A percentile compares a stretch with the other conserved stretches of the same genome.
Conservation (phyloP, 2,113 vertebrate species). For the Danionella cerebrum region DNA sequence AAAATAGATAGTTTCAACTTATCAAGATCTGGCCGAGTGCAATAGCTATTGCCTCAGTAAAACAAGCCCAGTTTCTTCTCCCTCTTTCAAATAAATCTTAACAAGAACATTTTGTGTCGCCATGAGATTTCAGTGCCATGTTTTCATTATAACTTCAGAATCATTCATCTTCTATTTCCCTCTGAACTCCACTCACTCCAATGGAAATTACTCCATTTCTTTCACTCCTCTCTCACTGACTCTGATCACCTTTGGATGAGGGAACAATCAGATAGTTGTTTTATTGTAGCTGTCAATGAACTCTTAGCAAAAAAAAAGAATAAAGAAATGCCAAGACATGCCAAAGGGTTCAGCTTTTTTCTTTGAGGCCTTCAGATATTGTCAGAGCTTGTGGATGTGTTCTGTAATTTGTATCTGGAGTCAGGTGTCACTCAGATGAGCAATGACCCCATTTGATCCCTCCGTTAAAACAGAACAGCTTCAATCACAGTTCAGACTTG, state of each 20-base stretch:
- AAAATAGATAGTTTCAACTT: conserved; percentile 26
- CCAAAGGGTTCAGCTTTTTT: conserved; percentile 35
- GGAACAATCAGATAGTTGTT: conserved; percentile 45
- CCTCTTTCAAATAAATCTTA: conserved; percentile 30
- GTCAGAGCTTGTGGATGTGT: conserved; percentile 47
- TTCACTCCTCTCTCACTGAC: conserved; percentile 16
- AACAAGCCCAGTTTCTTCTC: conserved; percentile 26
- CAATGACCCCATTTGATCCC: conserved; percentile 53
- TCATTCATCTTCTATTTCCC: neutral
- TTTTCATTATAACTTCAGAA: conserved; percentile 22
- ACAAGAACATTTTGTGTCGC: conserved; percentile 27
- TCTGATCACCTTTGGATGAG: conserved; percentile 43
- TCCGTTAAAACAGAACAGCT: conserved; percentile 50
- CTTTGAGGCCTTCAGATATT: conserved; percentile 42
- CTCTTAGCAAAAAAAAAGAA: conserved; percentile 35
- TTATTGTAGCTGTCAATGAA: conserved; percentile 44
- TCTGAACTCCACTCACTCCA: conserved; percentile 1
- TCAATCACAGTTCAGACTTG: conserved; percentile 48
- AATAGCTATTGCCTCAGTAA: conserved; percentile 18
- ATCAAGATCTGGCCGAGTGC: conserved; percentile 22
- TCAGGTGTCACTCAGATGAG: conserved; percentile 64
- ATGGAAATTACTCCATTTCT: conserved; percentile 19
- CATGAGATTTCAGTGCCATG: conserved; percentile 13
- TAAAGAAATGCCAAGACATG: conserved; percentile 39
- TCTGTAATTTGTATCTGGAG: conserved; percentile 52